Conservation (phyloP, 1,140 invertebrate species). For the Drosophila leontia region DNA sequence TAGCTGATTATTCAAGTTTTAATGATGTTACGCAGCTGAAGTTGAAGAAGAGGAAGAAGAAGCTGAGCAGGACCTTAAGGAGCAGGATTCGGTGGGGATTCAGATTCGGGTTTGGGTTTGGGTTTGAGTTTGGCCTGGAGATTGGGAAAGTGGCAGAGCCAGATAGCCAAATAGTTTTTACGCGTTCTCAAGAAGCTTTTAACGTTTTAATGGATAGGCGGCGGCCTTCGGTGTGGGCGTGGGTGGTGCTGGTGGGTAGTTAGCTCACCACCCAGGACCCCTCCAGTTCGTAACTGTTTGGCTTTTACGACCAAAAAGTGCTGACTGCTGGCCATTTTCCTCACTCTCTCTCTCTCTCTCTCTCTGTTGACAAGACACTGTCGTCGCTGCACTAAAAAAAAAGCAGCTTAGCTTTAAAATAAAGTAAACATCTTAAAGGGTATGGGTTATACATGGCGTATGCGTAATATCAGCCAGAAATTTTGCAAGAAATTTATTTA, state of each 20-base stretch:
- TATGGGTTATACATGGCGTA: neutral
- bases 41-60: constrained; percentile 10
- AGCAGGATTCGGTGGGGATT: constrained; percentile 15
- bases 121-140: neutral
- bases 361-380: constrained; percentile 71
- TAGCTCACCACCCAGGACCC: neutral
- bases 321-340: constrained; percentile 73
- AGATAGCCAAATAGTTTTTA: constrained; percentile 72
- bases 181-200: constrained; percentile 80
- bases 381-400: constrained; percentile 31
- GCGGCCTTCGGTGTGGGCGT: constrained; percentile 28
- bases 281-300: neutral
- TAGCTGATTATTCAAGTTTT: constrained; percentile 78
- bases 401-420: neutral
- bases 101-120: neutral
- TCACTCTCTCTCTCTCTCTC: neutral
- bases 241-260: constrained; percentile 1
- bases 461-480: neutral
- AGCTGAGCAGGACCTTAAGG: constrained; percentile 23
- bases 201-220: constrained; percentile 79
- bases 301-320: constrained; percentile 79
- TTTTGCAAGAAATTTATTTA: neutral
- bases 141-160: constrained; percentile 28
- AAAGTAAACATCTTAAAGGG: too few species aligned
- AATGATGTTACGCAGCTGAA: constrained; percentile 70